Base-by-base conservation (phyloP, 2,888 invertebrate genomes). In the Anoplius nigerrimus region DNA sequence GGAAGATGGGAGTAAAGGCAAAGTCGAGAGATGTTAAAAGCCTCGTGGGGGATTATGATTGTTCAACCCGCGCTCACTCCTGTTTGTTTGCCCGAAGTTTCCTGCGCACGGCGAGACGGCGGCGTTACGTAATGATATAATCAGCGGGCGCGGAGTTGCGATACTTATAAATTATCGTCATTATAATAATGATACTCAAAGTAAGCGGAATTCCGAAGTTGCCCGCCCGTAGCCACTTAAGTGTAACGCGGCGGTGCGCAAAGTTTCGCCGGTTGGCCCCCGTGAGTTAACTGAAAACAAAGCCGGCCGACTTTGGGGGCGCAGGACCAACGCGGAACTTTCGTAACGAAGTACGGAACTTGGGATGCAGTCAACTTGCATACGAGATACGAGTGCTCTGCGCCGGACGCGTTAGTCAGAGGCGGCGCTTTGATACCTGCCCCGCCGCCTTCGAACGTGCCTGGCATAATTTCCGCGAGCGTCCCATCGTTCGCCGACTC, bases 281-380 rank as follows among this genome's bases (percentile, higher is more conserved):
- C 68, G 53, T 62, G 64, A 78, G 78, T 78, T 81, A 81, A 82
- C 80, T 82, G 76, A 79, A 81, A 82, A 82, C 80, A 80, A 80
- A 82, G 77, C 78, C 71, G 45, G 60, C 66, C 68, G 75, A 72
- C 72, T 77, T 72, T 53, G 69, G 71, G n/a, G n/a, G n/a, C n/a
- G n/a, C 69, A 74, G 74, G 75, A 71, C 64, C 76, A 69, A 64
- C 64, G 65, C 60, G 64, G 69, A 78, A 78, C 69, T 74, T 79
- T 22, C 66, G 67, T 79, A 76, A 79, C 72, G 69, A 78, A 76
- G 68, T 76, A 76, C 66, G 52, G 72, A 69, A 79, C 76, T 74
- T 79, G 59, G 67, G 66, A 69, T 67, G 62, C 72, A 74, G 69
- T 69, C 73, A 63, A 64, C 71, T 69, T 71, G 68, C 70, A 70